Percentiles rank a stretch among this genome's conserved stretches.
Evolutionary conservation across 2,888 invertebrate species (phyloP).

Genomic region (Thysanoteuthis rhombus): DNA sequence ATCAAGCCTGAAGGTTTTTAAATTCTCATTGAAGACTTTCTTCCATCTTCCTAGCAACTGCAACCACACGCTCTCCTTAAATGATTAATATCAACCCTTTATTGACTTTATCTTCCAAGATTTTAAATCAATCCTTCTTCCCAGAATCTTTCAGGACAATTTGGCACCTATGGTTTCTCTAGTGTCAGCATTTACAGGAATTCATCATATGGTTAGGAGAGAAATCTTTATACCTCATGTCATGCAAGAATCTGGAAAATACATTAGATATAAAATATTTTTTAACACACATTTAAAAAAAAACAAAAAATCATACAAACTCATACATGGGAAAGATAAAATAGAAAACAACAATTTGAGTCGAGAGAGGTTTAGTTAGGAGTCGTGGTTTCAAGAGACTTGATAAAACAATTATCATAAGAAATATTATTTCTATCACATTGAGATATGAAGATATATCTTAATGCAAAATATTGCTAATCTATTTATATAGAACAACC

Average conservation of each 20-base stretch:
- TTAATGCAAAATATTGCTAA: no score
- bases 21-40: background rate
- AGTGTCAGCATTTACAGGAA: background rate
- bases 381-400: no score
- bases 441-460: no score
- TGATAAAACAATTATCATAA: no score
- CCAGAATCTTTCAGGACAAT: background rate
- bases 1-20: background rate
- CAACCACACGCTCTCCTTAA: background rate
- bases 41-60: background rate
- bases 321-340: background rate
- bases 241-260: background rate
- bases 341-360: no score
- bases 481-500: no score
- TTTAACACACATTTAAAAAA: background rate
- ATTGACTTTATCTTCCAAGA: background rate
- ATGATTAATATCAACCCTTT: background rate
- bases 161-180: background rate
- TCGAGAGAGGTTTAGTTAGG: background rate
- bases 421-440: no score
- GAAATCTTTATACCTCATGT: background rate
- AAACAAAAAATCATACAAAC: background rate
- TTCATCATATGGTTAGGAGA: background rate
- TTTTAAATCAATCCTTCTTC: background rate
- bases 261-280: background rate